Evolutionary conservation across 2,113 vertebrate species (phyloP), one percentile per base, ranked within the genome.

Genomic region (Labeo catla): DNA sequence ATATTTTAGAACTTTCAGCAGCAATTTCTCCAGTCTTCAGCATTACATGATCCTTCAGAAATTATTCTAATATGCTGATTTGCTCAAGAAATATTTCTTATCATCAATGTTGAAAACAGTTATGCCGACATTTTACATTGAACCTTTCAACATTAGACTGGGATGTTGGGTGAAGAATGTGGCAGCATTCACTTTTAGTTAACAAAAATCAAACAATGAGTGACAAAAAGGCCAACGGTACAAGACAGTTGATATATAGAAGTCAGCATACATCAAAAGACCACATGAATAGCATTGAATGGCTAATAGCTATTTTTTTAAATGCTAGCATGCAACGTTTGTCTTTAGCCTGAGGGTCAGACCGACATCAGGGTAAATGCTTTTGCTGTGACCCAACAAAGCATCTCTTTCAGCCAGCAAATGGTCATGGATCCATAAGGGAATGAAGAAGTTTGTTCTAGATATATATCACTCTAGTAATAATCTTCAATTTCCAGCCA

Each of bases 401-500:
- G 54, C 77, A 80, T 63, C 36, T 80, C 36, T 63, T 80, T 45
- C 6, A 80, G 54, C 19, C 52, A 57, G 76, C 28, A 78, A 78
- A 78, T 39, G 15, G 76, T 10, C 28, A 77, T 54, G 21, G 13
- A 43, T n/a, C 54, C 77, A 61, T n/a, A 45, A 43, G 21, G 36
- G 54, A 61, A 80, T 4, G 7, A 63, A 80, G 36, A 43, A 21
- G 77, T 43, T 78, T 78, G 36, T 61, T 80, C 52, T 57, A 80
- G 36, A 80, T 80, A 61, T 45, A 59, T 59, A 57, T 79, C 52
- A 59, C 16, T 16, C 19, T 57, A 19, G 49, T 57, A 79, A 54
- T 34, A 77, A 79, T n/a, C 52, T 59, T 57, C 9, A 39, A 61
- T 80, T 80, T 80, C 57, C 77, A 80, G 52, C 39, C 36, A 61